phyloP scores from a whole-genome alignment of 2,888 invertebrate species.

The Drosophila nigricruria region DNA sequence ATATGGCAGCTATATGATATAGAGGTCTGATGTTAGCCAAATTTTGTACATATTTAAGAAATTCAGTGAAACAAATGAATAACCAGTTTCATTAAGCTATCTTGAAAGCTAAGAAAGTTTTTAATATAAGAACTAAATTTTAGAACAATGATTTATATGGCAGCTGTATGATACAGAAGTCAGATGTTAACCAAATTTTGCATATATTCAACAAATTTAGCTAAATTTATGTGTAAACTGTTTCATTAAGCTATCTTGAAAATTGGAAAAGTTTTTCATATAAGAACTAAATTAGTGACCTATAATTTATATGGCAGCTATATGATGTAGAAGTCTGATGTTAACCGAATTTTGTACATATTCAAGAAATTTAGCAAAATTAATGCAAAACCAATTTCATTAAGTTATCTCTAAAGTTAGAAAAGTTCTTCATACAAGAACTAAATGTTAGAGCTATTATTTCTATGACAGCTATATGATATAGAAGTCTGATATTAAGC shows the following conservation, averaged over 20 bases:
- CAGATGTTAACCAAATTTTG: too few relatives aligned
- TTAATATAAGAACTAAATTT: not conserved
- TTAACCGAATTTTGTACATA: not conserved
- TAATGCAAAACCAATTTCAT: too few relatives aligned
- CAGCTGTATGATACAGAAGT: too few relatives aligned
- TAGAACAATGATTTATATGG: not conserved
- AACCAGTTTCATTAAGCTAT: not conserved
- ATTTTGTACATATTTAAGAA: too few relatives aligned
- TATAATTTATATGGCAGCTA: not conserved
- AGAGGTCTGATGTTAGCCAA: too few relatives aligned
- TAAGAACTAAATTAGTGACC: not conserved
- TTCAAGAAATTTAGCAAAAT: not conserved
- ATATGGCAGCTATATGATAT: not conserved
- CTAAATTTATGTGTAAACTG: not conserved
- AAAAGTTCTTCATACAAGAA: not conserved
- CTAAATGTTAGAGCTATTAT: not conserved
- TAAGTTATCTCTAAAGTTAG: too few relatives aligned
- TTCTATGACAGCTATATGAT: not conserved
- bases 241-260: not conserved
- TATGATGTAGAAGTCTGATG: not conserved
- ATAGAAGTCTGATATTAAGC: not conserved
- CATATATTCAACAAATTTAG: not conserved
- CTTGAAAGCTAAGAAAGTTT: not conserved
- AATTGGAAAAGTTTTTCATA: not conserved
- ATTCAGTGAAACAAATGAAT: too few relatives aligned